Conservation (phyloP, 2,888 invertebrate species). For the Heliconius hortense region DNA sequence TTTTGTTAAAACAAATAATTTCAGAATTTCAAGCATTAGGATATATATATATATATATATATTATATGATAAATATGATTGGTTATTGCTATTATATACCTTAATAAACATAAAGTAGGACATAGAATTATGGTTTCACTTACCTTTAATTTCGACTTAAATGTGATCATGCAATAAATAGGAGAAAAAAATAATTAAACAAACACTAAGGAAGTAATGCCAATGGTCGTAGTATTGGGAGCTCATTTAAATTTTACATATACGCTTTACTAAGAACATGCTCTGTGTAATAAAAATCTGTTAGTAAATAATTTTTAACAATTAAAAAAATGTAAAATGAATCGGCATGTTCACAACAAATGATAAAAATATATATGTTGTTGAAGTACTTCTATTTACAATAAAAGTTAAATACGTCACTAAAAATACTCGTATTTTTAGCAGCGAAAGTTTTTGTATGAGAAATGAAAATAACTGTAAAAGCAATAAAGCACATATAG, state of each 20-base stretch:
- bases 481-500: neutral
- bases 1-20: neutral
- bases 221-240: neutral
- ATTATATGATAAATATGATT: neutral
- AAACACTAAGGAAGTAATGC: neutral
- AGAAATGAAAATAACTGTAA: neutral
- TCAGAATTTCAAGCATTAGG: neutral
- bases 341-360: neutral
- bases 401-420: neutral
- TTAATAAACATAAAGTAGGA: neutral
- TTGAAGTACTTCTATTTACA: too few relatives aligned
- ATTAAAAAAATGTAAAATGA: neutral
- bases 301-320: neutral
- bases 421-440: neutral
- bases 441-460: neutral
- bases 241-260: neutral
- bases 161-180: constrained; percentile 9
- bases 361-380: too few relatives aligned
- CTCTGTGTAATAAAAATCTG: neutral
- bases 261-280: neutral
- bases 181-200: neutral
- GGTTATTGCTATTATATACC: neutral
- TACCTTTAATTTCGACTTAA: neutral
- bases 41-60: neutral
- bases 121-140: neutral